These are phyloP conservation scores for Chionoecetes opilio DNA, from an alignment of 1,140 invertebrate genomes.

Conservation along the genomic window DNA sequence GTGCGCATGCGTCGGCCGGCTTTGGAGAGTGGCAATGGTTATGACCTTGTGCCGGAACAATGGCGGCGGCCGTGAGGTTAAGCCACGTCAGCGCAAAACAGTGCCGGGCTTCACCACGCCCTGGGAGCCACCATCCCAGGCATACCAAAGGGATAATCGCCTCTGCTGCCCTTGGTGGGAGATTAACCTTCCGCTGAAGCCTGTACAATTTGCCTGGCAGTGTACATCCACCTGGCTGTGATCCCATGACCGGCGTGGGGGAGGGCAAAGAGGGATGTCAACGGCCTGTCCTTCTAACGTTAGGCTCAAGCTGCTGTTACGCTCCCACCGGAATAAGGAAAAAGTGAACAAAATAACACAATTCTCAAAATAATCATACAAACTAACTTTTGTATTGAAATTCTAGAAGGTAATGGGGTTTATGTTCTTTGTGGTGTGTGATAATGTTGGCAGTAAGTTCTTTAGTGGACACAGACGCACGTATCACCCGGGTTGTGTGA, in stretches of 20 bases:
- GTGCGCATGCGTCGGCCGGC: neutral
- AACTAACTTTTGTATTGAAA: neutral
- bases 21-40: constrained; percentile 7
- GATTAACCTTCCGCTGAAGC: neutral
- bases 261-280: neutral
- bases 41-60: constrained; percentile 27
- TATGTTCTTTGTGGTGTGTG: too few relatives aligned
- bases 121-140: neutral
- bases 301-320: neutral
- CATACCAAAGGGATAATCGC: neutral
- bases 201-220: too few relatives aligned
- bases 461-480: too few relatives aligned
- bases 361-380: too few relatives aligned
- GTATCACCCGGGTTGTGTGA: too few relatives aligned
- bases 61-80: neutral
- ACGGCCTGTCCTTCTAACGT: neutral
- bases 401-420: neutral
- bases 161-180: neutral
- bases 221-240: neutral
- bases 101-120: neutral
- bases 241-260: neutral
- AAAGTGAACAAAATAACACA: neutral
- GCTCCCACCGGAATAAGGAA: neutral
- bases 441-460: too few relatives aligned
- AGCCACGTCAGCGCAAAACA: neutral